Evolutionary conservation across 2,113 vertebrate species (phyloP).

Genomic region (Noturus placidus): DNA sequence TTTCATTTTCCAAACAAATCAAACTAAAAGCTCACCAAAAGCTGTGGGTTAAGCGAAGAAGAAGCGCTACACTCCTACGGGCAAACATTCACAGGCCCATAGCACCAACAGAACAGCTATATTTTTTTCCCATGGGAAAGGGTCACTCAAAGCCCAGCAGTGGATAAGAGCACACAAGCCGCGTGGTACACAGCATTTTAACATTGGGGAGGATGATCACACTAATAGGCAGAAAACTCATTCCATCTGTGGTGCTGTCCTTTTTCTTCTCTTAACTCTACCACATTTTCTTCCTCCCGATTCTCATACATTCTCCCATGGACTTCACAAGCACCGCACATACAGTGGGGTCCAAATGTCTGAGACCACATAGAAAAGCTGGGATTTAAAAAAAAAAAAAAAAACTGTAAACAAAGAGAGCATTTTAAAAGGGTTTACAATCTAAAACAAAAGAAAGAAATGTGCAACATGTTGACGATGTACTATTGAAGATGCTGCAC

Average conservation of each 20-base stretch:
- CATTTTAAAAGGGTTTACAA: not conserved
- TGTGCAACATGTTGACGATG: not conserved
- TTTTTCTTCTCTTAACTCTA: slow-evolving; percentile 32
- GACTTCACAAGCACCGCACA: slow-evolving; percentile 13
- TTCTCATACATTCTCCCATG: not conserved
- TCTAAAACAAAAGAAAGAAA: not conserved
- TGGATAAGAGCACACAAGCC: slow-evolving; percentile 37
- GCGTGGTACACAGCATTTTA: not conserved
- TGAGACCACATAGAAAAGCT: not conserved
- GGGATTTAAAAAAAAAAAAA: not conserved
- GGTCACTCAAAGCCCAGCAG: slow-evolving; percentile 27
- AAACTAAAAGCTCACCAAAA: slow-evolving; percentile 37
- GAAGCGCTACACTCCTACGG: slow-evolving; percentile 16
- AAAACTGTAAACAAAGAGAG: too few relatives aligned
- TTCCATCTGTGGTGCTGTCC: slow-evolving; percentile 62
- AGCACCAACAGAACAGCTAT: slow-evolving; percentile 29
- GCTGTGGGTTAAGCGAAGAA: slow-evolving; percentile 7
- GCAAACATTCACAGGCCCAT: slow-evolving; percentile 10
- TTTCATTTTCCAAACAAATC: slow-evolving; percentile 48
- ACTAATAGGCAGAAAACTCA: slow-evolving; percentile 59
- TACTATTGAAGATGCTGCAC: not conserved
- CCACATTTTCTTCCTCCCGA: not conserved
- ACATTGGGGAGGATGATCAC: slow-evolving; percentile 36
- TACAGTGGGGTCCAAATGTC: not conserved
- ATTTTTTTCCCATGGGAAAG: slow-evolving; percentile 58